Evolutionary conservation across 2,888 invertebrate genomes (phyloP), one percentile per base, ranked within the genome.

Genomic region (Nipponacmea schrenckii): DNA sequence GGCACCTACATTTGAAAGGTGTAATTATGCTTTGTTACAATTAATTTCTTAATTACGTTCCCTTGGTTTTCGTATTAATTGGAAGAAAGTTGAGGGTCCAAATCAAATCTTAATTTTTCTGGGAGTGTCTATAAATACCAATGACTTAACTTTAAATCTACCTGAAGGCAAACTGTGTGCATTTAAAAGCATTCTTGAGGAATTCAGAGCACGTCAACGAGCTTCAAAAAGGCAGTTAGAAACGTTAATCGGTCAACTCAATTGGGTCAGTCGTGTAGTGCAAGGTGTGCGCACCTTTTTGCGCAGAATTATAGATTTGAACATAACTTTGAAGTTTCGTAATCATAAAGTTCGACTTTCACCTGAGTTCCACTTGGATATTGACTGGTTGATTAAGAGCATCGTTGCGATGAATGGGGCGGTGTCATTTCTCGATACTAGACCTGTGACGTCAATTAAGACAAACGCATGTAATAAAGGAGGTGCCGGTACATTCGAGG

Each of bases 211-310:
- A n/a, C n/a, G n/a, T n/a, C n/a, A n/a, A n/a, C 44, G 65, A 24
- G 65, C 65, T 12, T 65, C 65, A 27, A 65, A 65, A 46, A 44
- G 44, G 24, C 44, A 65, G 39, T n/a, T 65, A 27, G 44, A 65
- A 39, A 39, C 15, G 7, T 39, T 65, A 17, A 27, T 65, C 14
- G 65, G 65, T 10, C 46, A 67, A 67, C 50, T 50, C 3, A 50
- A 50, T 50, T 67, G 67, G 67, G 50, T 26, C 44, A 46, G 67
- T 50, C 50, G 50, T n/a, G 50, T 50, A 14, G 50, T 50, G 20
- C 50, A 50, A 50, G 12, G 50, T 50, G 50, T 8, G 17, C 50
- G 50, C 17, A 50, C 50, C 5, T 50, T 50, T 20, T 20, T 50
- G 17, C 17, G 50, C n/a, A 17, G 50, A 17, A 5, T 50, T 17